Conservation (phyloP, 2,797 vertebrate genomes). For the Acipenser transmontanus region DNA sequence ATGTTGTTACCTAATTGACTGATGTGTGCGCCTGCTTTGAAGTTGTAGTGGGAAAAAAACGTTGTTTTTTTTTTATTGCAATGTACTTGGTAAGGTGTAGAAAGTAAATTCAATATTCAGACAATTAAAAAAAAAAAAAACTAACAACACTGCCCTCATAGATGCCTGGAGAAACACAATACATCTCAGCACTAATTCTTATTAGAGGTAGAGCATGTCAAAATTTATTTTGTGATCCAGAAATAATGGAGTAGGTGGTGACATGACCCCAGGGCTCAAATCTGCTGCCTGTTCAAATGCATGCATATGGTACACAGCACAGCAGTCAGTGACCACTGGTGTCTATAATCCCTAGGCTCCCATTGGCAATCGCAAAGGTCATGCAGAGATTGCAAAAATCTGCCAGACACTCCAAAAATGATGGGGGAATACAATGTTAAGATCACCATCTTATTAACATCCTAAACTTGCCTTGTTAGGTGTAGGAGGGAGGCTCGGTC, state of each 20-base stretch:
- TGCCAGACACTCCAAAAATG: conserved; percentile 1
- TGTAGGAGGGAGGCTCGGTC: not conserved
- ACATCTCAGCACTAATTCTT: conserved; percentile 45
- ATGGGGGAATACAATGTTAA: not conserved
- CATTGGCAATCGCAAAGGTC: not conserved
- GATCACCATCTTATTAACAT: not conserved
- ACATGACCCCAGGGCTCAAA: conserved; percentile 39
- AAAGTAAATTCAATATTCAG: too few relatives aligned
- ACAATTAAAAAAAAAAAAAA: conserved; percentile 23
- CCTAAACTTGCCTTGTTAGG: not conserved
- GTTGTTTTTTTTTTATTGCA: too few relatives aligned
- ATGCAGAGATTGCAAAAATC: not conserved
- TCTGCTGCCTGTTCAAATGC: conserved; percentile 40
- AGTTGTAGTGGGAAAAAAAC: too few relatives aligned
- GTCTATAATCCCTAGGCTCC: not conserved
- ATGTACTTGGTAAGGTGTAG: too few relatives aligned
- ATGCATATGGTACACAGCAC: conserved; percentile 41
- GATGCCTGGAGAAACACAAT: not conserved
- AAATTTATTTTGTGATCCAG: conserved; percentile 60
- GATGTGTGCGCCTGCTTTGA: too few relatives aligned
- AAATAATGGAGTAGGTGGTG: conserved; percentile 62
- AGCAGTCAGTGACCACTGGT: not conserved
- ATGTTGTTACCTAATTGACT: too few relatives aligned
- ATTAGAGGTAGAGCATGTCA: conserved; percentile 42
- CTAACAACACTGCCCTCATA: conserved; percentile 9